Evolutionary conservation across 2,797 vertebrate species (phyloP).

Genomic region (Tinamus major): DNA sequence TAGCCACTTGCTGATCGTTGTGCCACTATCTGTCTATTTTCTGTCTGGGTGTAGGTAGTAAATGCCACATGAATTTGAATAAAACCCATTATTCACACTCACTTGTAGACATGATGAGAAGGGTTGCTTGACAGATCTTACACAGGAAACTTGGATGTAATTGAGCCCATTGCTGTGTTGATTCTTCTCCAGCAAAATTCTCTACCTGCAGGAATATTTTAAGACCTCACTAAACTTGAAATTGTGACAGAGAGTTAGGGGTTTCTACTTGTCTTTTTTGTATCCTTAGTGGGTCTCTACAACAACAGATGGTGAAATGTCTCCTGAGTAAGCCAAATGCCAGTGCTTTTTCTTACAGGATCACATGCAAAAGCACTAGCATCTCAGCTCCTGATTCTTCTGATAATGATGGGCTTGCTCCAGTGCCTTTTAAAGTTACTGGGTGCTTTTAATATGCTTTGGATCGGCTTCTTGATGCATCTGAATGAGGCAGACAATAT

Average conservation of each 20-base stretch:
- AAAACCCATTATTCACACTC: constrained; percentile 59
- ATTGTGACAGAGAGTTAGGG: background rate
- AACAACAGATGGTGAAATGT: constrained; percentile 62
- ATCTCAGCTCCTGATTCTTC: background rate
- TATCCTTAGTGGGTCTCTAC: constrained; percentile 15
- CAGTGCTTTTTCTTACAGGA: constrained; percentile 30
- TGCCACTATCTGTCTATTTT: constrained; percentile 65
- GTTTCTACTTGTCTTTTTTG: background rate
- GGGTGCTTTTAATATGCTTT: background rate
- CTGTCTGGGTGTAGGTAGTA: constrained; percentile 55
- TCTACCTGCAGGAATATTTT: constrained; percentile 47
- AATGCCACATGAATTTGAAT: constrained; percentile 67
- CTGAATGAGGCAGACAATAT: constrained; percentile 15
- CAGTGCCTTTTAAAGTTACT: constrained; percentile 23
- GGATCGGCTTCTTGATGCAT: constrained; percentile 6
- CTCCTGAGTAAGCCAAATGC: constrained; percentile 60
- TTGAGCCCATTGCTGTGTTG: constrained; percentile 48
- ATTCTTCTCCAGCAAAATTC: constrained; percentile 51
- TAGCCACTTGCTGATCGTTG: constrained; percentile 49
- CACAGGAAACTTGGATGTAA: constrained; percentile 38
- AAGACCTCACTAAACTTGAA: constrained; percentile 47
- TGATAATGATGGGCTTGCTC: constrained; percentile 2
- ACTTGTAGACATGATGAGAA: constrained; percentile 15
- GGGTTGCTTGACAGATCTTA: constrained; percentile 49
- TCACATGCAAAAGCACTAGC: constrained; percentile 36